Percentiles rank a stretch among this genome's conserved stretches.
Conservation (phyloP, 2,888 invertebrate species). For the Mythimna albipuncta region DNA sequence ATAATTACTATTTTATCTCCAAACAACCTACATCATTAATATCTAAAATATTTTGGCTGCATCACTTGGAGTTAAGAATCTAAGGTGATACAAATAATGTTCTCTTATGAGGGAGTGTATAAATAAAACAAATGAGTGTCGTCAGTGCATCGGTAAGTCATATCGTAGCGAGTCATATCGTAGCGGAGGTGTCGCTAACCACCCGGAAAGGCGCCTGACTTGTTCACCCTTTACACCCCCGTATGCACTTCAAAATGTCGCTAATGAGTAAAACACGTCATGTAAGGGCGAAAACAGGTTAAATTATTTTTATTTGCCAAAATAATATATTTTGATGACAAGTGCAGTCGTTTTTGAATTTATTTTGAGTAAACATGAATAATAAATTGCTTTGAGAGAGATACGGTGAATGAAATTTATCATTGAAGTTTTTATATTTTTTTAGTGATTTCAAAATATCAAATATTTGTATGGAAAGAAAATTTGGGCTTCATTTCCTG, state of each 20-base stretch:
- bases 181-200: conserved; percentile 29
- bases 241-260: conserved; percentile 32
- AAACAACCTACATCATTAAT: conserved; percentile 48
- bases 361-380: conserved; percentile 20
- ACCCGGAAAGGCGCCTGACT: conserved; percentile 3
- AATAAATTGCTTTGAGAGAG: background rate
- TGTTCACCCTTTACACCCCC: conserved; percentile 39
- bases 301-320: conserved; percentile 28
- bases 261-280: conserved; percentile 28
- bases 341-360: conserved; percentile 18
- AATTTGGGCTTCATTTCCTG: background rate
- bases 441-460: background rate
- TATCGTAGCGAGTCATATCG: background rate
- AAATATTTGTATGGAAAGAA: background rate
- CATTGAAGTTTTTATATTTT: background rate
- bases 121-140: conserved; percentile 48
- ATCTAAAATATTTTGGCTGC: conserved; percentile 55
- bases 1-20: conserved; percentile 30
- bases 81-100: conserved; percentile 50
- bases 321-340: conserved; percentile 11
- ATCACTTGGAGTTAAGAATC: conserved; percentile 23
- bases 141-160: conserved; percentile 13
- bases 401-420: background rate
- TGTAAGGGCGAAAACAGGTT: conserved; percentile 25
- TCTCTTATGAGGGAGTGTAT: conserved; percentile 39